phyloP scores from a whole-genome alignment of 2,888 invertebrate species.

The Blastobasis lacticolella region DNA sequence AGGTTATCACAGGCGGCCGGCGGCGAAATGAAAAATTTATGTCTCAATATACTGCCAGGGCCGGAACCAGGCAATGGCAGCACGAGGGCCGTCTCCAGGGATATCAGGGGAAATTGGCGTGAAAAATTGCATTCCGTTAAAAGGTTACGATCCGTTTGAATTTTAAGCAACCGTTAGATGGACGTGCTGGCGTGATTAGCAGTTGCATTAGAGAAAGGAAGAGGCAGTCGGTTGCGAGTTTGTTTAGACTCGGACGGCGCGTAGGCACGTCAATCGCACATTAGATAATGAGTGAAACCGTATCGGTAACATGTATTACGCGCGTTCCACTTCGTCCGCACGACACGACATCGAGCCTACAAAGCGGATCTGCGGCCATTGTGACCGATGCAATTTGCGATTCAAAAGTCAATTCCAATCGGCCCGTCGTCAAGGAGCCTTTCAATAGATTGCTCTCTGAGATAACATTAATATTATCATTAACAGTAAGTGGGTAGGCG shows the following conservation, averaged over 20 bases:
- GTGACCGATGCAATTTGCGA: constrained; percentile 18
- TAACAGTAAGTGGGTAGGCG: constrained; percentile 65
- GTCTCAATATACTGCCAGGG: constrained; percentile 59
- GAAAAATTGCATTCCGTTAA: constrained; percentile 10
- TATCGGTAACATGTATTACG: too few species aligned
- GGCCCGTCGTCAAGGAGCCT: constrained; percentile 26
- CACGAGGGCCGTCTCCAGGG: constrained; percentile 36
- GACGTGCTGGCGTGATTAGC: too few species aligned
- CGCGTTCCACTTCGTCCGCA: too few species aligned
- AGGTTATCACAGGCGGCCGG: constrained; percentile 68
- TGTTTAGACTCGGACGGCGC: too few species aligned
- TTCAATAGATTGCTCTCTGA: constrained; percentile 51
- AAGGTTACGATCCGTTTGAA: constrained; percentile 8
- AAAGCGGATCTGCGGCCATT: background rate
- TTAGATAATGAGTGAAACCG: too few species aligned
- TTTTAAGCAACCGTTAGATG: constrained; percentile 2
- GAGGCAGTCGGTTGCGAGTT: too few species aligned
- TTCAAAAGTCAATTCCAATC: constrained; percentile 34
- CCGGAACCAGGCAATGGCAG: constrained; percentile 8
- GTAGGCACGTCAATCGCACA: too few species aligned
- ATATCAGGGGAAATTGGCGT: constrained; percentile 17
- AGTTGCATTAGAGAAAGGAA: too few species aligned
- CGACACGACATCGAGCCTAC: too few species aligned
- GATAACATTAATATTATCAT: constrained; percentile 70
- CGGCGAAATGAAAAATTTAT: constrained; percentile 72